Percentiles rank a stretch among this genome's conserved stretches.
Evolutionary conservation across 2,113 vertebrate species (phyloP).

Genomic region (Hypanus sabinus): DNA sequence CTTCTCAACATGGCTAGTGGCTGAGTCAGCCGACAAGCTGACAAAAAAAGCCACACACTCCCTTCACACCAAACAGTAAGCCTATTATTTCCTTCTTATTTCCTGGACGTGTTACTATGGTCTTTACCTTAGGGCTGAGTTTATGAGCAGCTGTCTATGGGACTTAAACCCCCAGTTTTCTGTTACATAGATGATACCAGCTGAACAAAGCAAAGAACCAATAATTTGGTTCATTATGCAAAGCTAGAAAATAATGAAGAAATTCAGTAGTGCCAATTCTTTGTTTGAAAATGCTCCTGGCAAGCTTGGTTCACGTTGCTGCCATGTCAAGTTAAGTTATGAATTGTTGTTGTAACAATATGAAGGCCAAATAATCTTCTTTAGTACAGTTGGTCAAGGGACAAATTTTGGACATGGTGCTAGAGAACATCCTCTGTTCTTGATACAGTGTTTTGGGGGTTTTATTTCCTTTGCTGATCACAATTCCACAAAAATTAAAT

Average conservation of each 20-base stretch:
- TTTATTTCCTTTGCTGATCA: neutral
- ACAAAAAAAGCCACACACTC: too few species aligned
- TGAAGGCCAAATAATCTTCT: neutral
- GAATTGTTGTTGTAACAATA: neutral
- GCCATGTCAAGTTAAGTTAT: too few species aligned
- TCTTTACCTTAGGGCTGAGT: neutral
- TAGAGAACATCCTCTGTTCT: neutral
- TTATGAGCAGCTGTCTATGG: neutral
- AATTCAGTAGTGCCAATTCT: neutral
- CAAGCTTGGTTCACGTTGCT: too few species aligned
- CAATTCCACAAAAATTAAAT: neutral
- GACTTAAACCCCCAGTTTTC: neutral
- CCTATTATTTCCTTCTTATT: neutral
- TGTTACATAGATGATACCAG: neutral
- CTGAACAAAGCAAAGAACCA: neutral
- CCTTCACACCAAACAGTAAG: neutral
- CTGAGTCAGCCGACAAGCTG: neutral
- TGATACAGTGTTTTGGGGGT: neutral
- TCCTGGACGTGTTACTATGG: neutral
- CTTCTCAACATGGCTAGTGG: neutral
- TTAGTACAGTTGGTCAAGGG: neutral
- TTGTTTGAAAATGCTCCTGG: too few species aligned
- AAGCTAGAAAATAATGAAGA: neutral
- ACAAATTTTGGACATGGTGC: neutral
- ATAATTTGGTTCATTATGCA: neutral